These are phyloP conservation scores for Lumbricus terrestris DNA, from an alignment of 2,888 invertebrate genomes.

Conservation along the genomic window DNA sequence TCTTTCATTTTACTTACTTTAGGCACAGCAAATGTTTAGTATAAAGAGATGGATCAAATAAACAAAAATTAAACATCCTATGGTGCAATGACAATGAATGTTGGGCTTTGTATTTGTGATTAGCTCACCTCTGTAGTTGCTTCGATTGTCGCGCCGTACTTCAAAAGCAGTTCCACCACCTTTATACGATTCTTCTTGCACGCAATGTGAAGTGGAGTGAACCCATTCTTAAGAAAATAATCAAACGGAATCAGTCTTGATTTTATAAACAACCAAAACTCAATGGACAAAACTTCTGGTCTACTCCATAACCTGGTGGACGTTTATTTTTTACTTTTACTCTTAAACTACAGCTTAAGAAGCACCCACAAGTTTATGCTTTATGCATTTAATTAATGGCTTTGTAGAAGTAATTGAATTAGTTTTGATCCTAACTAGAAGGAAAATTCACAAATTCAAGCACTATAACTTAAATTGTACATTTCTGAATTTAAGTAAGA, in stretches of 20 bases:
- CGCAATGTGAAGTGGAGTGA: constrained; percentile 97
- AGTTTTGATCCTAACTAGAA: not conserved
- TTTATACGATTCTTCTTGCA: constrained; percentile 99
- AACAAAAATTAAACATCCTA: too few relatives aligned
- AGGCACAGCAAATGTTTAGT: not conserved
- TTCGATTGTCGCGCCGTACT: constrained; percentile 90
- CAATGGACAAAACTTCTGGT: too few relatives aligned
- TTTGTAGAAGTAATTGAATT: not conserved
- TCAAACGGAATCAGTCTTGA: not conserved
- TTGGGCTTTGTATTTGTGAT: too few relatives aligned
- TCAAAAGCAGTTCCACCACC: constrained; percentile 89
- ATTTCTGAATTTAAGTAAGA: too few relatives aligned
- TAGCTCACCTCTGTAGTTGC: constrained; percentile 70
- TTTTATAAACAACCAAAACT: not conserved
- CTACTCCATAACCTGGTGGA: too few relatives aligned
- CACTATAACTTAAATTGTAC: not conserved
- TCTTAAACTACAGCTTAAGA: too few relatives aligned
- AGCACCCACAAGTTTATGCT: not conserved
- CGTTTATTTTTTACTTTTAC: too few relatives aligned
- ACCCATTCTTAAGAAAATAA: constrained; percentile 71
- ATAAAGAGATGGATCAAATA: not conserved
- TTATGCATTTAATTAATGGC: not conserved
- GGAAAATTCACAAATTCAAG: not conserved
- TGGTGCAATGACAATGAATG: not conserved
- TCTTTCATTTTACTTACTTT: not conserved